These are phyloP conservation scores for Gnathonemus longibarbis DNA, from an alignment of 2,113 vertebrate species.

Conservation along the genomic window DNA sequence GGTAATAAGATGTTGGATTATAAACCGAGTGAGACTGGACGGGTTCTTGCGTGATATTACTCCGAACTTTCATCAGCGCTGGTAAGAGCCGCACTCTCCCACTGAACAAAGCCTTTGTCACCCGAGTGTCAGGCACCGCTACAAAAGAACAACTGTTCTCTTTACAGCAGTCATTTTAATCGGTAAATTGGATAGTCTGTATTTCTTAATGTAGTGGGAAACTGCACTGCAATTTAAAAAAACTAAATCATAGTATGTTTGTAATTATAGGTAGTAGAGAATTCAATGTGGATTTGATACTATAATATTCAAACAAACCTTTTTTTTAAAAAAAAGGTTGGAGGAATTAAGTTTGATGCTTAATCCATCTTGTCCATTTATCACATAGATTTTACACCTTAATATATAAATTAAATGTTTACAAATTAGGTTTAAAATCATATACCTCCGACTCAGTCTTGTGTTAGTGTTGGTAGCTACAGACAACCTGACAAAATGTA, in stretches of 20 bases:
- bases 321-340: not conserved
- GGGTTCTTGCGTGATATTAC: not conserved
- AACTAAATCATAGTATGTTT: not conserved
- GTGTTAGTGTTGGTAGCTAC: no score
- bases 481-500: no score
- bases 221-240: not conserved
- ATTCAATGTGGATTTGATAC: not conserved
- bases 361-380: not conserved
- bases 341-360: not conserved
- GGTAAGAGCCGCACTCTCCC: not conserved
- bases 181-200: not conserved
- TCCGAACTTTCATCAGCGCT: not conserved
- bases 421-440: no score
- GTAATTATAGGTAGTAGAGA: not conserved
- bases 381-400: no score
- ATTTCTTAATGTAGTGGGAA: not conserved
- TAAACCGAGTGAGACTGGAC: not conserved
- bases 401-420: no score
- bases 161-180: not conserved
- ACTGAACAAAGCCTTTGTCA: constrained; percentile 18
- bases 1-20: not conserved
- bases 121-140: not conserved
- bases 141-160: constrained; percentile 14
- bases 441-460: no score
- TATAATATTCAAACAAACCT: not conserved